phyloP scores from a whole-genome alignment of 2,888 invertebrate species.

The Anagyrus pseudococci region DNA sequence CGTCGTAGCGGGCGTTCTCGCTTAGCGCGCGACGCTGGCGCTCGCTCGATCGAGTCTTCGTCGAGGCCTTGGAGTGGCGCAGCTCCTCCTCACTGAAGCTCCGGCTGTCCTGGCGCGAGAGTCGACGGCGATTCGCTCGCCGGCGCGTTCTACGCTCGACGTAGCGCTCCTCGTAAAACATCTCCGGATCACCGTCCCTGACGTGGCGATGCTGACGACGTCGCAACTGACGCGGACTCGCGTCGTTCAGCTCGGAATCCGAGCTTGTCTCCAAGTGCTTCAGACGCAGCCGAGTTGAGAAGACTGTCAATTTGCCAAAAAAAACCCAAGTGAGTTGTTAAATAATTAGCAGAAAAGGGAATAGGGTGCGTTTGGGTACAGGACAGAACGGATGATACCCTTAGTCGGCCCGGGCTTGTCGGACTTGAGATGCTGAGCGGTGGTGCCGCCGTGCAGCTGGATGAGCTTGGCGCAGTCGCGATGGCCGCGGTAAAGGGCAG shows the following conservation, averaged over 20 bases:
- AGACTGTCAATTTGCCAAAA: too few relatives aligned
- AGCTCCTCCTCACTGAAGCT: slow-evolving; percentile 60
- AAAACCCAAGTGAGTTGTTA: too few relatives aligned
- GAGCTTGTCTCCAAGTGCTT: slow-evolving; percentile 52
- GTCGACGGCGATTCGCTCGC: slow-evolving; percentile 45
- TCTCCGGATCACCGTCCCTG: slow-evolving; percentile 44
- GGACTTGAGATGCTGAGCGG: slow-evolving; percentile 65
- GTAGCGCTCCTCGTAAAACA: slow-evolving; percentile 56
- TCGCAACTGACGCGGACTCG: slow-evolving; percentile 35
- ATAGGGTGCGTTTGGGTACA: too few relatives aligned
- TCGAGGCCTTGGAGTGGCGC: slow-evolving; percentile 59
- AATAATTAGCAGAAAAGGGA: too few relatives aligned
- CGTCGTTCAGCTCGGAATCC: slow-evolving; percentile 49
- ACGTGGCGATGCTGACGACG: not conserved
- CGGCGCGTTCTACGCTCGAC: slow-evolving; percentile 51
- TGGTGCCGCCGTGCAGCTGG: slow-evolving; percentile 87
- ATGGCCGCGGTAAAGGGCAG: slow-evolving; percentile 85
- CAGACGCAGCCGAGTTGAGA: slow-evolving; percentile 55
- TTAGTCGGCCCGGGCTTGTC: slow-evolving; percentile 49
- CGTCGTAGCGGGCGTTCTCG: slow-evolving; percentile 51
- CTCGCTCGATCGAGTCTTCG: slow-evolving; percentile 41
- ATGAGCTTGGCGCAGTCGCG: slow-evolving; percentile 91
- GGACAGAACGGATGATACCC: too few relatives aligned
- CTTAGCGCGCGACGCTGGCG: slow-evolving; percentile 49
- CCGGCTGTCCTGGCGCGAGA: slow-evolving; percentile 54